Percentiles rank a stretch among this genome's conserved stretches.
phyloP scores from a whole-genome alignment of 2,888 invertebrate genomes.

The Cylloceria caligata region DNA sequence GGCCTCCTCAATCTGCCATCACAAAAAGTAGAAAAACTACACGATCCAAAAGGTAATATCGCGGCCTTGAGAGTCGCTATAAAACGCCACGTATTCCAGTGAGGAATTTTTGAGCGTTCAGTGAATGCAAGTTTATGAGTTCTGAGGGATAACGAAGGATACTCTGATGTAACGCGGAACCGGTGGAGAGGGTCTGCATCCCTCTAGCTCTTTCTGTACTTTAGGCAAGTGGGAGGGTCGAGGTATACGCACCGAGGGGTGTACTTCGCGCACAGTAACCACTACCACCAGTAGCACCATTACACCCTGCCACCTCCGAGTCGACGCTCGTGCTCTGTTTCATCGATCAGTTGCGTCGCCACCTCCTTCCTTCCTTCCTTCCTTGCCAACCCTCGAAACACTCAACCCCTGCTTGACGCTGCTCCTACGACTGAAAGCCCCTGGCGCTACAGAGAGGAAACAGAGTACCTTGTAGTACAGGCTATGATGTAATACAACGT shows the following conservation, averaged over 20 bases:
- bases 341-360: conserved; percentile 83
- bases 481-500: background rate
- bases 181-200: background rate
- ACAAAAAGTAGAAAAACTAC: no score
- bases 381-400: conserved; percentile 72
- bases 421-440: conserved; percentile 10
- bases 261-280: conserved; percentile 47
- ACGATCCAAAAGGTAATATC: no score
- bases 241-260: conserved; percentile 41
- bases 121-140: background rate
- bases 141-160: conserved; percentile 8
- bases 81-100: background rate
- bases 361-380: conserved; percentile 72
- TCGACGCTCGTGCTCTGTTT: conserved; percentile 77
- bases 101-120: background rate
- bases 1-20: no score
- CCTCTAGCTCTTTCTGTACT: conserved; percentile 23
- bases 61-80: background rate
- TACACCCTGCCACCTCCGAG: conserved; percentile 67
- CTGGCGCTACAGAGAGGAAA: background rate
- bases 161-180: conserved; percentile 30
- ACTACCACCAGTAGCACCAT: conserved; percentile 63
- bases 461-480: background rate
- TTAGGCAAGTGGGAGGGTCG: background rate
- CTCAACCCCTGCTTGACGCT: conserved; percentile 69